Evolutionary conservation across 2,113 vertebrate genomes (phyloP), one percentile per base, ranked within the genome.

Genomic region (Microtus richardsoni): DNA sequence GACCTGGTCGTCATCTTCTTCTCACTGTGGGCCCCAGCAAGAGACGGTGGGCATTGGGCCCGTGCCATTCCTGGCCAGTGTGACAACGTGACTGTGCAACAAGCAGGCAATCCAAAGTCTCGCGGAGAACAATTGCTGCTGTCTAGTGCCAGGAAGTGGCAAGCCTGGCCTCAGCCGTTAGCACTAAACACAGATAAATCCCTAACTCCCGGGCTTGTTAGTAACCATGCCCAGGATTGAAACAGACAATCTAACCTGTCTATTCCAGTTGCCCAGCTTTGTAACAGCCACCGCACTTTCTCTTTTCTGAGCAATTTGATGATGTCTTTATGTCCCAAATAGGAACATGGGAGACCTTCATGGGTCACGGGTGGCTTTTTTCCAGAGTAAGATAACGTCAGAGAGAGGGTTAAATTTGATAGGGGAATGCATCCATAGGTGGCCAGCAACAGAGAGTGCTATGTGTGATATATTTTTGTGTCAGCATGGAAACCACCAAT

Each of bases 131-230:
- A n/a, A 73, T 91, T 75, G 39, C 33, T 64, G 44, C 80, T 93
- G 84, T 91, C 93, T 95, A 52, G 90, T 90, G 79, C 79, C 84
- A 36, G 52, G 60, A 62, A 58, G 58, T 41, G 13, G 62, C 83
- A 83, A 91, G 11, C 41, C 24, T 94, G 49, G 82, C 47, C 79
- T 87, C 47, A 19, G 41, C n/a, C n/a, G 14, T 68, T 62, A 82
- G 68, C 2, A 19, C 13, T 36, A 33, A 14, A 64, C 52, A 85
- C 39, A 79, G 93, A 88, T 77, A 89, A 73, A 84, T 60, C 41
- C 30, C 78, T 91, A 84, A 66, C 66, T 93, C 66, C 84, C 75
- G 73, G 49, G 24, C 83, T 95, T 62, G 6, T 83, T 52, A 58
- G 52, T 78, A 90, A 96, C 49, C 17, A 0, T 9, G 16, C 64